Evolutionary conservation across 2,797 vertebrate genomes (phyloP).

Genomic region (Diplodus sargus): DNA sequence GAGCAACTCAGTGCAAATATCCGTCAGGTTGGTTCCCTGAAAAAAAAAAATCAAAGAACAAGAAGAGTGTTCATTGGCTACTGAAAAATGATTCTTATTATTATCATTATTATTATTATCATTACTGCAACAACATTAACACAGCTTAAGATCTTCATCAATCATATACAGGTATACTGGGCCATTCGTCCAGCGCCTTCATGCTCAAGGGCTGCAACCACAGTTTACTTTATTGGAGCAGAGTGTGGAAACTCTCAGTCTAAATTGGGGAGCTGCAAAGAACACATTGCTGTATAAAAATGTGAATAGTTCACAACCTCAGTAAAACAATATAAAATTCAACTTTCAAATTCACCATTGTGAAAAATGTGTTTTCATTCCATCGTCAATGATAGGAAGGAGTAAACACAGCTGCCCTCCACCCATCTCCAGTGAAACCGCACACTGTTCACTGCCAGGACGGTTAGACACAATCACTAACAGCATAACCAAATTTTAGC

Average conservation of each 20-base stretch:
- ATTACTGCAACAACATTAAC: conserved; percentile 1
- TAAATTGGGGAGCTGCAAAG: not conserved
- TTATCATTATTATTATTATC: no score
- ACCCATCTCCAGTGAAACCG: conserved; percentile 26
- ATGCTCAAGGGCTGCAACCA: not conserved
- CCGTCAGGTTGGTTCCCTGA: conserved; percentile 97
- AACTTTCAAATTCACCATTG: conserved; percentile 38
- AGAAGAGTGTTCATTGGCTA: conserved; percentile 9
- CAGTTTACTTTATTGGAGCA: conserved; percentile 16
- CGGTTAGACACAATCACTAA: conserved; percentile 11
- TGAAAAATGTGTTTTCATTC: conserved; percentile 58
- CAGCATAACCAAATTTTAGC: not conserved
- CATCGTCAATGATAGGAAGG: conserved; percentile 45
- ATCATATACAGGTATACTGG: not conserved
- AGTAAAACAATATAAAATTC: conserved; percentile 47
- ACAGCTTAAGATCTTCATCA: conserved; percentile 3
- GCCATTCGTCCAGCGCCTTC: not conserved
- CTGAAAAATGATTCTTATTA: not conserved
- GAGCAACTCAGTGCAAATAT: conserved; percentile 96
- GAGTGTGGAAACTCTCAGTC: conserved; percentile 2
- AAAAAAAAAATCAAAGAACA: conserved; percentile 19
- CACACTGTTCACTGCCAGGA: conserved; percentile 4
- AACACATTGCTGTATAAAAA: conserved; percentile 40
- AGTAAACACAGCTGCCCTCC: conserved; percentile 31
- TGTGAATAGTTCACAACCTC: conserved; percentile 44